phyloP scores from a whole-genome alignment of 1,140 invertebrate genomes.

The Hycleus cichorii region DNA sequence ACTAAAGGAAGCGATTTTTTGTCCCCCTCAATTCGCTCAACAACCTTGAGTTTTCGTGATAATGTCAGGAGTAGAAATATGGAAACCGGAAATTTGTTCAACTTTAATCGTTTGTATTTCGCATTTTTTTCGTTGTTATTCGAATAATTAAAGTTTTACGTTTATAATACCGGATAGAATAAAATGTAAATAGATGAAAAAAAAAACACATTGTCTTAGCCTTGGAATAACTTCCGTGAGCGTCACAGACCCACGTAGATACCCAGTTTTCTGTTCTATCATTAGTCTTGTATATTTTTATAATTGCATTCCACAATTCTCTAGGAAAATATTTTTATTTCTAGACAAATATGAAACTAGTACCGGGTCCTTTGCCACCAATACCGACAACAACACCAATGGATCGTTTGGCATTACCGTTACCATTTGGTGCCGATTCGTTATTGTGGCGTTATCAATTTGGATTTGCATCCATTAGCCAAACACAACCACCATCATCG shows the following conservation, averaged over 20 bases:
- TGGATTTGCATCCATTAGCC: slow-evolving; percentile 49
- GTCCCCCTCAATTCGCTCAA: too few species aligned
- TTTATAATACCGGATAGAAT: slow-evolving; percentile 23
- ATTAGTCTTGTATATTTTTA: slow-evolving; percentile 21
- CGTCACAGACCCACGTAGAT: slow-evolving; percentile 20
- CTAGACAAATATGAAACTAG: slow-evolving; percentile 50
- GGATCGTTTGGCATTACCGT: slow-evolving; percentile 54
- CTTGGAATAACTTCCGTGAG: slow-evolving; percentile 30
- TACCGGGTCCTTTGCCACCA: slow-evolving; percentile 56
- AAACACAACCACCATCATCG: slow-evolving; percentile 55
- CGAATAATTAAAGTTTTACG: background rate
- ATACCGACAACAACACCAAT: slow-evolving; percentile 49
- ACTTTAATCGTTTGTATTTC: background rate
- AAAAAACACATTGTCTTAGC: slow-evolving; percentile 16
- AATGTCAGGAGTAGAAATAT: background rate
- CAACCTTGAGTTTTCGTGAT: background rate
- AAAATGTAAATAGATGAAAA: slow-evolving; percentile 25
- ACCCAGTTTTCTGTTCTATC: slow-evolving; percentile 12
- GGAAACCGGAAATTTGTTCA: background rate
- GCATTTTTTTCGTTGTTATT: background rate
- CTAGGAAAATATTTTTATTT: background rate
- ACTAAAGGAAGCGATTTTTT: too few species aligned
- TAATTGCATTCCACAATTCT: slow-evolving; percentile 17
- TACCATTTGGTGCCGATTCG: slow-evolving; percentile 64
- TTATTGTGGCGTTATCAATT: slow-evolving; percentile 77